Conservation (phyloP, 2,113 vertebrate genomes). For the Oryzias curvinotus region DNA sequence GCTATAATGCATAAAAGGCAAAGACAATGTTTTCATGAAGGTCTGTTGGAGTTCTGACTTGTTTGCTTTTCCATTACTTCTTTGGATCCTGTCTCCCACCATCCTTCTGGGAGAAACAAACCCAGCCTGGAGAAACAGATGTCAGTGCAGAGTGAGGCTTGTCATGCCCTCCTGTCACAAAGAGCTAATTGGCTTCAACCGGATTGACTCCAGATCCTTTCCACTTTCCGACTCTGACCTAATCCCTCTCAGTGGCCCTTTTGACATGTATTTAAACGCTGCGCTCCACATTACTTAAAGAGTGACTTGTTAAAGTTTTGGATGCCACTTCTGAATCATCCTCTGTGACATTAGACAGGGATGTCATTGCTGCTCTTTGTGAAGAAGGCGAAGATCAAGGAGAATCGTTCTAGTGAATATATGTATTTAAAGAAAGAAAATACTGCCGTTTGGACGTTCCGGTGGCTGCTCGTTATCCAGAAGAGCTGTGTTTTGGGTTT, state of each 20-base stretch:
- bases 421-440: conserved; percentile 27
- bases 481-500: background rate
- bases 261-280: conserved; percentile 57
- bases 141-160: conserved; percentile 34
- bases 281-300: conserved; percentile 17
- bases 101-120: conserved; percentile 18
- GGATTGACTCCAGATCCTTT: conserved; percentile 61
- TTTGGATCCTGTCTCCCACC: conserved; percentile 35
- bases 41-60: conserved; percentile 76
- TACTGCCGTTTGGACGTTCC: background rate
- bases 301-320: conserved; percentile 36
- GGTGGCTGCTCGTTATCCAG: conserved; percentile 12
- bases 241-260: conserved; percentile 40
- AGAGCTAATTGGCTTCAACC: conserved; percentile 70
- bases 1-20: conserved; percentile 32
- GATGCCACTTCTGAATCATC: conserved; percentile 13
- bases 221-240: conserved; percentile 50
- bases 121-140: conserved; percentile 34
- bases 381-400: conserved; percentile 11
- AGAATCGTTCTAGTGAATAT: conserved; percentile 22
- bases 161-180: conserved; percentile 53
- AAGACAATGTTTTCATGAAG: conserved; percentile 70
- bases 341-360: conserved; percentile 20
- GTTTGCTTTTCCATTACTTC: conserved; percentile 73
- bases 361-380: conserved; percentile 1